These are phyloP conservation scores for Strigamia crassipes DNA, from an alignment of 2,888 invertebrate species.

Conservation along the genomic window DNA sequence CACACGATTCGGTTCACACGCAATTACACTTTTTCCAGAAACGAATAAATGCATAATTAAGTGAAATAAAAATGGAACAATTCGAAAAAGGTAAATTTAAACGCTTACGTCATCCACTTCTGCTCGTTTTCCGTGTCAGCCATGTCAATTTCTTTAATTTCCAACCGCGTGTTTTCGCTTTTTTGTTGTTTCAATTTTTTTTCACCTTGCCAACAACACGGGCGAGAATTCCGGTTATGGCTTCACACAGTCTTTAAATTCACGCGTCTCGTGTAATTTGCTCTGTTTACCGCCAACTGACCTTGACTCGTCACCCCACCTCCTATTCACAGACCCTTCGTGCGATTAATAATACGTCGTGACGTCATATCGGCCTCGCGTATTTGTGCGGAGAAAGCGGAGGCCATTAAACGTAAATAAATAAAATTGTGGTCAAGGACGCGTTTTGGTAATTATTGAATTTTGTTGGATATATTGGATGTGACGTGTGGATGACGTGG, in stretches of 20 bases:
- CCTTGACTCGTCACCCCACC: constrained; percentile 6
- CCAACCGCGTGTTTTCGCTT: neutral
- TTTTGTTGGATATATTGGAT: too few relatives aligned
- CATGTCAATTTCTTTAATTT: neutral
- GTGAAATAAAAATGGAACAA: neutral
- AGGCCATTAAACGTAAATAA: too few relatives aligned
- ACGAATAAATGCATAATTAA: too few relatives aligned
- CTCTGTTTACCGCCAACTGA: constrained; percentile 5
- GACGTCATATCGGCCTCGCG: neutral
- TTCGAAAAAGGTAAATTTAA: neutral
- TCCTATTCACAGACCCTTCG: neutral
- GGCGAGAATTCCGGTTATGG: neutral
- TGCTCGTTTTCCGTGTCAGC: neutral
- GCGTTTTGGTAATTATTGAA: too few relatives aligned
- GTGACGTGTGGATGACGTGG: too few relatives aligned
- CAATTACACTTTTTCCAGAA: too few relatives aligned
- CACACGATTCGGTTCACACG: too few relatives aligned
- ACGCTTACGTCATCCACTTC: neutral
- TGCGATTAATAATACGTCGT: neutral
- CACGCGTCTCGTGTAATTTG: neutral
- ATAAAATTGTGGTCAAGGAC: too few relatives aligned
- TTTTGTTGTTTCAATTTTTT: too few relatives aligned
- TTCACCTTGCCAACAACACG: neutral
- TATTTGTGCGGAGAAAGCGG: too few relatives aligned
- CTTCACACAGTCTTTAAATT: constrained; percentile 8